Evolutionary conservation across 2,797 vertebrate genomes (phyloP), one percentile per base, ranked within the genome.

Genomic region (Potorous gilbertii): DNA sequence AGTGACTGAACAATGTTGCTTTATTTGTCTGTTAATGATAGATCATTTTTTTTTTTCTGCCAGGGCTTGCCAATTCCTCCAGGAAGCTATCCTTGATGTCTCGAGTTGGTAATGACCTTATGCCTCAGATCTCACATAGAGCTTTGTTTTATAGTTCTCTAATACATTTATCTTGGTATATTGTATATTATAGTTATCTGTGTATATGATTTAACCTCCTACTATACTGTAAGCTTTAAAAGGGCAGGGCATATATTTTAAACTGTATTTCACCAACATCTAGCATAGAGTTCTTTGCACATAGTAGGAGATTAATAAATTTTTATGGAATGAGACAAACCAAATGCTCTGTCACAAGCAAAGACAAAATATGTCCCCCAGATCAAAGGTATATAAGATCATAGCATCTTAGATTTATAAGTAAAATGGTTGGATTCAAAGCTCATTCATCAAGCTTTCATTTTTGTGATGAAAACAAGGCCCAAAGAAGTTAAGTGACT

Each of bases 21-120:
- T 97, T 91, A 54, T 95, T 95, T 97, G 81, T 93, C 92, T 96
- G 59, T 95, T 97, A 94, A 96, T 92, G 95, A 96, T 74, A 95
- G 90, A 97, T 52, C 95, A 24, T 52, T 96, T 92, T 93, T 66
- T 66, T 56, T 97, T 74, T 93, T 74, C 66, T 74, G 1, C 34
- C 66, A 74, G 74, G 66, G 8, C 21, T 81, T 81, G 74, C 74
- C 74, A 81, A 46, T 81, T 27, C 74, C 9, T 81, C 21, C n/a
- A 81, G 40, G 74, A 81, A 81, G 74, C 29, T 8, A 46, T 81
- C 74, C 8, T 81, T 46, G 74, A 46, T 81, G n/a, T 74, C 16
- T 74, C 66, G 21, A 74, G 34, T 40, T 74, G n/a, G 16, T 40
- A 74, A 74, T n/a, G 62, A n/a, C 34, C n/a, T 74, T 18, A 74